Evolutionary conservation across 2,888 invertebrate species (phyloP).

Genomic region (Cylloceria caligata): DNA sequence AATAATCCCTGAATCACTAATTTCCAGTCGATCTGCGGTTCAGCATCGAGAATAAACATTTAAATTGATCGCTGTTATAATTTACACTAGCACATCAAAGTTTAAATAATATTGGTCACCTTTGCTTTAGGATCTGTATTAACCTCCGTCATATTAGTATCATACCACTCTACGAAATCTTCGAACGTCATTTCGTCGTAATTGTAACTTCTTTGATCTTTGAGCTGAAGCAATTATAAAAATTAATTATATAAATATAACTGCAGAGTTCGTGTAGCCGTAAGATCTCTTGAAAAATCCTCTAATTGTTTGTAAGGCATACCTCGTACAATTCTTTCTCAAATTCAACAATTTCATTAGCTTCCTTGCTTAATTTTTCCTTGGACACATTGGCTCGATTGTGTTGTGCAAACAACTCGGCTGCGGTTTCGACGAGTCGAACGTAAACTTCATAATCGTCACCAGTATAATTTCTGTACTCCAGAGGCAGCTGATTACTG

Average conservation of each 20-base stretch:
- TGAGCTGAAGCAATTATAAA: not conserved
- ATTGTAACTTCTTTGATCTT: no score
- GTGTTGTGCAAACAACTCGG: slow-evolving; percentile 63
- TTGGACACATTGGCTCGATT: slow-evolving; percentile 65
- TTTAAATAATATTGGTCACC: slow-evolving; percentile 12
- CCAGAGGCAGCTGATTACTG: slow-evolving; percentile 7
- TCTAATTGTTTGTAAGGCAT: not conserved
- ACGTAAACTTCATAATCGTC: slow-evolving; percentile 62
- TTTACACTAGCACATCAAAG: not conserved
- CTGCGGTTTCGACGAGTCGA: slow-evolving; percentile 65
- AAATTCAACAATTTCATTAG: slow-evolving; percentile 71
- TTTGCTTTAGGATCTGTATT: slow-evolving; percentile 28
- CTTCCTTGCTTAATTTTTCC: slow-evolving; percentile 66
- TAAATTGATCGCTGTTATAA: no score
- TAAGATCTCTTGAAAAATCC: not conserved
- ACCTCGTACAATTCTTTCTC: slow-evolving; percentile 65
- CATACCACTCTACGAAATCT: slow-evolving; percentile 44
- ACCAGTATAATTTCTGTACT: slow-evolving; percentile 58
- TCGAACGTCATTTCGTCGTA: not conserved
- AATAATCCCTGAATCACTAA: slow-evolving; percentile 42
- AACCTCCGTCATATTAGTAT: slow-evolving; percentile 33
- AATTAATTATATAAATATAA: not conserved
- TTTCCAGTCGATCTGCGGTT: slow-evolving; percentile 42
- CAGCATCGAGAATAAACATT: no score
- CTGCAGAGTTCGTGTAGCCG: no score